Evolutionary conservation across 1,140 invertebrate genomes (phyloP), one percentile per base, ranked within the genome.

Genomic region (Epicauta chinensis): DNA sequence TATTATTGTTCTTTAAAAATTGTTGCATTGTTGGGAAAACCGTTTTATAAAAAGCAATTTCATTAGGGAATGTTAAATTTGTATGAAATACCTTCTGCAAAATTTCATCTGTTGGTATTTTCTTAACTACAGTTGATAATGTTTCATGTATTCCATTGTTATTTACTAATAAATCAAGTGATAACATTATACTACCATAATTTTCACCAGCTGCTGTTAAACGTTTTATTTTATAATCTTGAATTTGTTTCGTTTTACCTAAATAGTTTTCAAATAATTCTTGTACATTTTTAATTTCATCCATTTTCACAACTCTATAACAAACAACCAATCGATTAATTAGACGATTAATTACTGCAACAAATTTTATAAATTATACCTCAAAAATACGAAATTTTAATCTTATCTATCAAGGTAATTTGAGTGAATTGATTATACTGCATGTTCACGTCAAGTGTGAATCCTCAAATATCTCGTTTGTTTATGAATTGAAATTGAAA

Each of bases 201-300:
- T 82, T 81, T 55, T 81, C 79, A 1, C 79, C 79, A 0, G 73
- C 71, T 37, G 73, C 72, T 4, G 77, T 79, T 11, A 81, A 23
- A 23, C 23, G 47, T 17, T 35, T 34, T 9, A 35, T 13, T 6
- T 36, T 16, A 3, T 14, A 36, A 10, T 32, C 32, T 36, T 35
- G 16, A 16, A 46, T 17, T 13, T n/a, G 16, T 13, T 46, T 17
- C 6, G 10, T n/a, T 44, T 44, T 14, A 14, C 16, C 29, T 3
- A 44, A 30, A 10, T 11, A 13, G 5, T 30, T 13, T 11, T 16
- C 6, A 16, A 46, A 5, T 4, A 46, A 6, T 6, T 46, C 31
- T 3, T 13, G 2, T 16, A 46, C 13, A n/a, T 46, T 35, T 34
- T 34, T 35, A 17, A 46, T 46, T 36, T 46, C 12, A 11, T 45